Conservation (phyloP, 2,797 vertebrate species). For the Huso huso region DNA sequence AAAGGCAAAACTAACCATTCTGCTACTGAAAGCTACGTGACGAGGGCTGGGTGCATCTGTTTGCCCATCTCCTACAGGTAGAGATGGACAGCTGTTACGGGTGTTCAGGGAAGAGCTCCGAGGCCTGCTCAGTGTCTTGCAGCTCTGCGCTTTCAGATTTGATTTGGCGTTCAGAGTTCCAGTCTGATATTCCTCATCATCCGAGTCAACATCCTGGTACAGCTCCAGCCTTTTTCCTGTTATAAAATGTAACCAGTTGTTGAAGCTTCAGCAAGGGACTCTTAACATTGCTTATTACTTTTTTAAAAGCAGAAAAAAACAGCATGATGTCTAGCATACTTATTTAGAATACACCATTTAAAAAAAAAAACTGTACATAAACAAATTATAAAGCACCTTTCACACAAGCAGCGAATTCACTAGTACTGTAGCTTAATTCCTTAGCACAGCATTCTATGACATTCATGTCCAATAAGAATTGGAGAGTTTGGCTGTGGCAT, state of each 20-base stretch:
- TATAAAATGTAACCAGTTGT: neutral
- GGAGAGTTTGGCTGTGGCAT: too few species aligned
- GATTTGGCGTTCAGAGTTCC: slow-evolving; percentile 37
- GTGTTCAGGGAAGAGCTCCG: slow-evolving; percentile 55
- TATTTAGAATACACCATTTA: too few species aligned
- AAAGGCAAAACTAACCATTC: slow-evolving; percentile 61
- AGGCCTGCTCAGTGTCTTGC: slow-evolving; percentile 48
- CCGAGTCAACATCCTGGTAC: slow-evolving; percentile 57
- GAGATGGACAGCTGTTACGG: slow-evolving; percentile 27
- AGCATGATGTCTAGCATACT: too few species aligned
- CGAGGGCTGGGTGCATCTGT: slow-evolving; percentile 28
- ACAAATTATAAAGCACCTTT: too few species aligned
- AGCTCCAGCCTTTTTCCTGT: slow-evolving; percentile 75
- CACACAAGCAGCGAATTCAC: too few species aligned
- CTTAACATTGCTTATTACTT: too few species aligned
- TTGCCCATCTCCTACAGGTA: slow-evolving; percentile 16
- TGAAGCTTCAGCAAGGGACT: too few species aligned
- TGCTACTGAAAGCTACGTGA: slow-evolving; percentile 75
- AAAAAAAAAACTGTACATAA: too few species aligned
- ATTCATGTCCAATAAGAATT: too few species aligned
- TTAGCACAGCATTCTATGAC: too few species aligned
- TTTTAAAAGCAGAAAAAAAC: too few species aligned
- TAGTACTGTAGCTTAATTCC: too few species aligned
- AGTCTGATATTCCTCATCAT: slow-evolving; percentile 34
- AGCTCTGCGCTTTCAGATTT: slow-evolving; percentile 43